Percentiles rank a stretch among this genome's conserved stretches.
phyloP scores from a whole-genome alignment of 2,888 invertebrate genomes.

The Drosophila bunnanda region DNA sequence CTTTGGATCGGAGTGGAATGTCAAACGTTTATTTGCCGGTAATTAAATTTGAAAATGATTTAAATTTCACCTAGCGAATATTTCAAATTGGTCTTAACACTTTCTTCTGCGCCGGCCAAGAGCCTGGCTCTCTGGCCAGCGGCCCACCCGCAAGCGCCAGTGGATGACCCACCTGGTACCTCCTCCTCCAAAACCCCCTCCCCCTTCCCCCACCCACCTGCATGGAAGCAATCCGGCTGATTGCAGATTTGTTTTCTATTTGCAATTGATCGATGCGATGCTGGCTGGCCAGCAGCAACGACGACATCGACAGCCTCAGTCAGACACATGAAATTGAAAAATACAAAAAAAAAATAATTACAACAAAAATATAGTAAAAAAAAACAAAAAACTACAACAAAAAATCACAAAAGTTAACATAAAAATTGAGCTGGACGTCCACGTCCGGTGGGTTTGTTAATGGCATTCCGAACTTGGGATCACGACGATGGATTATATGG shows the following conservation, averaged over 20 bases:
- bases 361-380: no score
- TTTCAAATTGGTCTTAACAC: constrained; percentile 77
- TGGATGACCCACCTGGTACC: constrained; percentile 23
- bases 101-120: constrained; percentile 58
- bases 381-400: constrained; percentile 39
- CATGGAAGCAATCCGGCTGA: constrained; percentile 68
- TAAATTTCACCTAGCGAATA: constrained; percentile 76
- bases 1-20: constrained; percentile 56
- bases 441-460: constrained; percentile 28
- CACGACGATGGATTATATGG: constrained; percentile 13
- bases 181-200: background rate
- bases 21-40: constrained; percentile 77
- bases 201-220: constrained; percentile 31
- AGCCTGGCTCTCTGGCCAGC: background rate
- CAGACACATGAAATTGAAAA: constrained; percentile 21
- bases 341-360: background rate
- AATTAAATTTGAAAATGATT: constrained; percentile 81
- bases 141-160: constrained; percentile 66
- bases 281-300: constrained; percentile 24
- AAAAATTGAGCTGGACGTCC: constrained; percentile 44
- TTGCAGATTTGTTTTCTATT: constrained; percentile 78
- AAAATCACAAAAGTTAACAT: constrained; percentile 47
- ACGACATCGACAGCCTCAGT: background rate
- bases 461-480: constrained; percentile 32
- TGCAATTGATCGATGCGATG: constrained; percentile 71